Percentiles rank a stretch among this genome's conserved stretches.
Evolutionary conservation across 2,113 vertebrate species (phyloP).

Genomic region (Cheirogaleus medius): DNA sequence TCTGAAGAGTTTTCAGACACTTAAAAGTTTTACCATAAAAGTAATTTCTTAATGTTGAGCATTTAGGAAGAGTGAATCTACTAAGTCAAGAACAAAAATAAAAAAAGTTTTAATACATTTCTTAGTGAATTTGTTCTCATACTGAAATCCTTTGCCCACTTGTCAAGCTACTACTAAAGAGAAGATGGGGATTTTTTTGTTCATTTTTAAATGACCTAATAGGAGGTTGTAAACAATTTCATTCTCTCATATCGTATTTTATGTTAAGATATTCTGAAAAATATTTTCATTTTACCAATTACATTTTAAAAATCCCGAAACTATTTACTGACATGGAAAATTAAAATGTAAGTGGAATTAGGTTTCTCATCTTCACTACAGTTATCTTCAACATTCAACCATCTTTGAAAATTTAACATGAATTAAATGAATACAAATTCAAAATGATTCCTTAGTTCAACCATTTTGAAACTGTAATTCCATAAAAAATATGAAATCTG

Average conservation of each 20-base stretch:
- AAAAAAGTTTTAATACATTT: background rate
- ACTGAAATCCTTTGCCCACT: background rate
- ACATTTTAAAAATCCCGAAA: background rate
- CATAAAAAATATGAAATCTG: slow-evolving; percentile 12
- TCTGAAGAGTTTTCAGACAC: background rate
- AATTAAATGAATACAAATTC: background rate
- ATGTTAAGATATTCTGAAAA: slow-evolving; percentile 27
- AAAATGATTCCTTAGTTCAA: background rate
- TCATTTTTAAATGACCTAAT: background rate
- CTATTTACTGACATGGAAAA: background rate
- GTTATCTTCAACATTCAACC: background rate
- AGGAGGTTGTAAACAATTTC: background rate
- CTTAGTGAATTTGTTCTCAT: background rate
- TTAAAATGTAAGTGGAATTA: slow-evolving; percentile 19
- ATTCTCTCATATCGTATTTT: background rate
- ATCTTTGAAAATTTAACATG: slow-evolving; percentile 1
- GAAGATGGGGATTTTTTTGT: background rate
- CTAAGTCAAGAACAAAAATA: background rate
- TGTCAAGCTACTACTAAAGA: background rate
- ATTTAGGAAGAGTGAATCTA: background rate
- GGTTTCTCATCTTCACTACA: background rate
- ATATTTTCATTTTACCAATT: background rate
- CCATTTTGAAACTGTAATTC: slow-evolving; percentile 34
- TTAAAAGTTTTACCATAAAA: background rate
- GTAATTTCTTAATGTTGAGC: background rate